Percentiles rank a stretch among this genome's conserved stretches.
These are phyloP conservation scores for Ornithorhynchus anatinus DNA, from an alignment of 2,113 vertebrate genomes.

Conservation along the genomic window DNA sequence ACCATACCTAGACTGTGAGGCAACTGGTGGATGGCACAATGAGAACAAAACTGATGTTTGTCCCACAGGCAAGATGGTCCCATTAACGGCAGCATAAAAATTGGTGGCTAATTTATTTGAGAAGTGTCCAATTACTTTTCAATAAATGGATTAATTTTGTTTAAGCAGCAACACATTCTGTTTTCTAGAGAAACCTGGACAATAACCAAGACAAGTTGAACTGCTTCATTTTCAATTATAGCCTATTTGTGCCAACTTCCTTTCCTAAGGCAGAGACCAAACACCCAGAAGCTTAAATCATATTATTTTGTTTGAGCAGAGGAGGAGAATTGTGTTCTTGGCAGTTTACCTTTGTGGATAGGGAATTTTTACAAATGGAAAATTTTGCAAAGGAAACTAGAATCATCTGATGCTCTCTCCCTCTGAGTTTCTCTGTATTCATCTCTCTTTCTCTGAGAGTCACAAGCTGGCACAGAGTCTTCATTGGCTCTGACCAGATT, in stretches of 20 bases:
- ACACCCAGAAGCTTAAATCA: neutral
- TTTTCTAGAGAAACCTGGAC: conserved; percentile 29
- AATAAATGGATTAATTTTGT: conserved; percentile 13
- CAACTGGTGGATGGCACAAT: too few species aligned
- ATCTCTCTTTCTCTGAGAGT: too few species aligned
- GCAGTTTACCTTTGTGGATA: neutral
- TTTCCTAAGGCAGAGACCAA: neutral
- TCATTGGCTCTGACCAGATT: too few species aligned
- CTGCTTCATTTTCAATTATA: conserved; percentile 6
- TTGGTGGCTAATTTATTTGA: neutral
- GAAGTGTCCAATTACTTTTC: neutral
- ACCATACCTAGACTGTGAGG: too few species aligned
- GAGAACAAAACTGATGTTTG: too few species aligned
- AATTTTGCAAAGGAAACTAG: neutral
- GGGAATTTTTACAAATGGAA: neutral
- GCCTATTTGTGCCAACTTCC: neutral
- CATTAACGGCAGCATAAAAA: too few species aligned
- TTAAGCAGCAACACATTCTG: neutral
- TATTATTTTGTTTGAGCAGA: neutral
- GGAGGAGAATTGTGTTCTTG: neutral
- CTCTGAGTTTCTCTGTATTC: too few species aligned
- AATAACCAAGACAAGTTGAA: neutral
- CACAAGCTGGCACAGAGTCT: too few species aligned
- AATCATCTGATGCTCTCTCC: too few species aligned
- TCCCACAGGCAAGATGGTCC: too few species aligned